Base-by-base conservation (phyloP, 2,888 invertebrate genomes). In the Hydropsyche betteni region DNA sequence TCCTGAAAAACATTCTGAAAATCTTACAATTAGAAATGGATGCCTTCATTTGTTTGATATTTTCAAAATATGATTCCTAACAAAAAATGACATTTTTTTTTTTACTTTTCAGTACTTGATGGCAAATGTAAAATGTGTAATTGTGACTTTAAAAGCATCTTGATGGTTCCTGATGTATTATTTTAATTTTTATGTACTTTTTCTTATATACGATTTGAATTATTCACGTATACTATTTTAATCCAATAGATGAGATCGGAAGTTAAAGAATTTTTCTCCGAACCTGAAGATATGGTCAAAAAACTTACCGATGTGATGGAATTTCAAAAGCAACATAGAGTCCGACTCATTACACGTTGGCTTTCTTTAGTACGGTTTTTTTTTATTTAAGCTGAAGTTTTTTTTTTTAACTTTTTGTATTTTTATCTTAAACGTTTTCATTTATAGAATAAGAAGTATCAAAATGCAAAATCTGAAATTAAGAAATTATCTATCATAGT, bases 191-290 rank as follows among this genome's bases (percentile, higher is more conserved):
- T 6, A 73, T 12, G 69, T 36, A 79, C 77, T 71, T 77, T 82
- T 5, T 55, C 7, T 12, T 14, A 53, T 34, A 52, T 55, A 16
- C 7, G 2, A 71, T 55, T 8, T 34, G 5, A 33, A 3, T 24
- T 69, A 44, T 12, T 36, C 24, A 24, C 24, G 24, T 24, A 2
- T 8, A 34, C n/a, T 44, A 55, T n/a, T n/a, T 12, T 33, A 53
- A 53, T 14, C 3, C 44, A 44, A 44, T 80, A 88, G 88, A 87
- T 88, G 88, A 86, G 86, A 80, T 84, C 85, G 81, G 87, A 88
- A 77, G 83, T 88, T 77, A 87, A 87, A 83, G 87, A 88, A 80
- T 88, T 86, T 81, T 88, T 88, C 80, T 86, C 86, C 58, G 88
- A 88, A 78, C 88, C 88, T 3, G 87, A 87, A 80, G 87, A 88